phyloP scores from a whole-genome alignment of 2,888 invertebrate genomes.

The Lasioglossum calceatum region DNA sequence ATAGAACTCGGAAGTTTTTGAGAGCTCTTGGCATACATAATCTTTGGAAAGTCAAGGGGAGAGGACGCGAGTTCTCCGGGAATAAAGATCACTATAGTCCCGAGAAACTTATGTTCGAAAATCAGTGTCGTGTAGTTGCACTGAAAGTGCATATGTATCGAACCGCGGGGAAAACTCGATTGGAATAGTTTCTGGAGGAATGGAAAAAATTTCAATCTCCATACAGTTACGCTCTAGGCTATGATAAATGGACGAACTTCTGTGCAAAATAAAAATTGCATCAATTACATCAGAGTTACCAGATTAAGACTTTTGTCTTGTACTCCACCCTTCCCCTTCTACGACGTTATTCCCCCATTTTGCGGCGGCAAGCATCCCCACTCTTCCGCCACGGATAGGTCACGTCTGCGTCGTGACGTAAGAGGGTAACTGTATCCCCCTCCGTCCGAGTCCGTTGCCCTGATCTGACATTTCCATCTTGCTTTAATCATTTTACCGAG shows the following conservation, averaged over 20 bases:
- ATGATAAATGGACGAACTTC: not conserved
- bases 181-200: not conserved
- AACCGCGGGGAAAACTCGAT: not conserved
- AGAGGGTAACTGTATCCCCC: too few relatives aligned
- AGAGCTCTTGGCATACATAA: conserved; percentile 46
- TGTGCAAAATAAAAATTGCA: not conserved
- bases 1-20: conserved; percentile 46
- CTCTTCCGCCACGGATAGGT: too few relatives aligned
- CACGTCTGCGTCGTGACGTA: too few relatives aligned
- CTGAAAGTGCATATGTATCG: not conserved
- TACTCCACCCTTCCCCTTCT: too few relatives aligned
- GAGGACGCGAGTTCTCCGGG: not conserved
- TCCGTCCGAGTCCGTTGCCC: too few relatives aligned
- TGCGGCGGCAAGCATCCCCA: too few relatives aligned
- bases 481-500: not conserved
- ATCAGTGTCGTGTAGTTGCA: conserved; percentile 2
- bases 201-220: not conserved
- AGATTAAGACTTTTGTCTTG: too few relatives aligned
- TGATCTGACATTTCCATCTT: not conserved
- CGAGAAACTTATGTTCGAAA: conserved; percentile 4
- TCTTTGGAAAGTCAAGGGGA: conserved; percentile 36
- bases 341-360: too few relatives aligned
- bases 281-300: not conserved
- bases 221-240: not conserved
- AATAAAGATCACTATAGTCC: not conserved